Evolutionary conservation across 1,140 invertebrate species (phyloP), one percentile per base, ranked within the genome.

Genomic region (Hyphantria cunea): DNA sequence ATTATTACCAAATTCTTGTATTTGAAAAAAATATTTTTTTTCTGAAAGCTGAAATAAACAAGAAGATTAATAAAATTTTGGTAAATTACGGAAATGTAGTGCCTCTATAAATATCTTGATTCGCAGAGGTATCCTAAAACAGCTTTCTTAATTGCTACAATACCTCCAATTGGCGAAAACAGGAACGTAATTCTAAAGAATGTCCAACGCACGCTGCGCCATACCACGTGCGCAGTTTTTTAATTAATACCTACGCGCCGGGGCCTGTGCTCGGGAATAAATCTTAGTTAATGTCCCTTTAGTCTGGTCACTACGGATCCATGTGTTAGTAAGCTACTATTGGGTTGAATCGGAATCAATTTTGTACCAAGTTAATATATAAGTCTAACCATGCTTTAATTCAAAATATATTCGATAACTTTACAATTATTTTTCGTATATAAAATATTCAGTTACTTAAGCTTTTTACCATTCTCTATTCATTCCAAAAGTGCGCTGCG

Each of bases 271-370:
- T 71, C 51, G 52, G 68, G 70, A 71, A 86, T 87, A 89, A 89
- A 87, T 87, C 84, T 89, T 87, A 54, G 78, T 87, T 87, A 87
- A 89, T 89, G 84, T 82, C 79, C 83, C 77, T 79, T 75, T 79
- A 76, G 84, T 58, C 55, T 58, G 55, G 55, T 58, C 55, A 58
- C 44, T 39, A 10, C 34, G 15, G 67, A 68, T 68, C 70, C 67
- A 76, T 58, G 55, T 76, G 72, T 78, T 62, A 41, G 50, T 55
- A 33, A 51, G 62, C 31, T 65, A 45, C 39, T 31, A 56, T 41
- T 53, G 41, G 60, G 52, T 25, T 51, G 44, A 49, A 25, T 53
- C 25, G 49, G 37, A 66, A 70, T 70, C 68, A 64, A 70, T 70
- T 66, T 33, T 59, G 37, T 61, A 54, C 49, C 49, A 45, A 17